Conservation (phyloP, 2,113 vertebrate genomes). For the Pimephales promelas region DNA sequence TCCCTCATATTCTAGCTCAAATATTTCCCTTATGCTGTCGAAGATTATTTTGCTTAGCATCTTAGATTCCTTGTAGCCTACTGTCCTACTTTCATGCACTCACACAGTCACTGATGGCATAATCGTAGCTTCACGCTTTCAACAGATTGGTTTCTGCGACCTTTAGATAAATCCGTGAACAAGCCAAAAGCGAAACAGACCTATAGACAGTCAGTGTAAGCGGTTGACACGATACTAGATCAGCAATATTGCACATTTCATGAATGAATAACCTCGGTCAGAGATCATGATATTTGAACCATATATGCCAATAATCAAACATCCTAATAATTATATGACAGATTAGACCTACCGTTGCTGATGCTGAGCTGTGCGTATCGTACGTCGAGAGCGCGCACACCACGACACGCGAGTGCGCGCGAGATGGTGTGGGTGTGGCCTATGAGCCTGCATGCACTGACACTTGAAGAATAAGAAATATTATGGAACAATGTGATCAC, state of each 20-base stretch:
- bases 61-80: background rate
- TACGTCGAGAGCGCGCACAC: slow-evolving; percentile 50
- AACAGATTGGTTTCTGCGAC: background rate
- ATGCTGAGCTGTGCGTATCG: slow-evolving; percentile 41
- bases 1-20: background rate
- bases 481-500: no score
- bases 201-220: background rate
- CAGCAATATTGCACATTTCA: background rate
- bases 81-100: background rate
- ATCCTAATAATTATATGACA: background rate
- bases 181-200: background rate
- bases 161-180: background rate
- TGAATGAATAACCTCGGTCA: background rate
- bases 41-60: background rate
- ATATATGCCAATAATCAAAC: background rate
- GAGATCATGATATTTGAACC: background rate
- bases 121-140: background rate
- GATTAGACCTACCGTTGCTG: slow-evolving; percentile 50
- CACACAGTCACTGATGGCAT: background rate
- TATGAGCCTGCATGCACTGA: background rate
- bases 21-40: background rate
- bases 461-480: background rate
- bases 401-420: slow-evolving; percentile 40
- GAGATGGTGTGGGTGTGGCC: slow-evolving; percentile 49
- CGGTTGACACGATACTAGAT: background rate